Conservation (phyloP, 2,113 vertebrate genomes). For the Arizona elegans region DNA sequence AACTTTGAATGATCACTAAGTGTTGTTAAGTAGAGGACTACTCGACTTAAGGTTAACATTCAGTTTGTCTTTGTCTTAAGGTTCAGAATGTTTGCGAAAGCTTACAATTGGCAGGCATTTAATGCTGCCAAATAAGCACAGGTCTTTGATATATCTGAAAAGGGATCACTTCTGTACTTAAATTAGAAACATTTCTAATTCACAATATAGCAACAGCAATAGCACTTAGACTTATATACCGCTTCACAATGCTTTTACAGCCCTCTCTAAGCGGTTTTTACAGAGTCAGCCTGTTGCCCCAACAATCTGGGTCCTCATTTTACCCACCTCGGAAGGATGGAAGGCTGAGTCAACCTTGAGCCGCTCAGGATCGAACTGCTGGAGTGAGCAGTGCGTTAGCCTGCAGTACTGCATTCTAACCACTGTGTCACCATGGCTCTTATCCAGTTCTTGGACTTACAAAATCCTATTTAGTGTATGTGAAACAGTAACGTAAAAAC, state of each 20-base stretch:
- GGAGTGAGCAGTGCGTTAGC: too few species aligned
- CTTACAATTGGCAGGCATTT: accelerated
- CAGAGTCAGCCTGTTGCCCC: too few species aligned
- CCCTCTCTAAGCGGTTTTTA: too few species aligned
- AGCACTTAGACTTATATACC: too few species aligned
- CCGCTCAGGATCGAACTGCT: too few species aligned
- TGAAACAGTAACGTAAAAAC: background rate
- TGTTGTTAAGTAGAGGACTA: background rate
- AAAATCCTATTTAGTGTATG: background rate
- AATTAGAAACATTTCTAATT: background rate
- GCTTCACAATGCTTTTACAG: too few species aligned
- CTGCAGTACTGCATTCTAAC: too few species aligned
- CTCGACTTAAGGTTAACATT: background rate
- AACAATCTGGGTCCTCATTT: too few species aligned
- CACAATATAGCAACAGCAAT: too few species aligned
- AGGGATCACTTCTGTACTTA: background rate
- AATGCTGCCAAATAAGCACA: background rate
- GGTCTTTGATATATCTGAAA: background rate
- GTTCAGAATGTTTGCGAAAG: background rate
- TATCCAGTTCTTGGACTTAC: background rate
- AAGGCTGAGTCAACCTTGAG: too few species aligned
- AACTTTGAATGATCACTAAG: background rate
- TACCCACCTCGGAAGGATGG: too few species aligned
- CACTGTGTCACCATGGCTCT: too few species aligned
- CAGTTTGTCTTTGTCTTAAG: background rate